Evolutionary conservation across 2,888 invertebrate species (phyloP).

Genomic region (Rhimphoctona megacephalus): DNA sequence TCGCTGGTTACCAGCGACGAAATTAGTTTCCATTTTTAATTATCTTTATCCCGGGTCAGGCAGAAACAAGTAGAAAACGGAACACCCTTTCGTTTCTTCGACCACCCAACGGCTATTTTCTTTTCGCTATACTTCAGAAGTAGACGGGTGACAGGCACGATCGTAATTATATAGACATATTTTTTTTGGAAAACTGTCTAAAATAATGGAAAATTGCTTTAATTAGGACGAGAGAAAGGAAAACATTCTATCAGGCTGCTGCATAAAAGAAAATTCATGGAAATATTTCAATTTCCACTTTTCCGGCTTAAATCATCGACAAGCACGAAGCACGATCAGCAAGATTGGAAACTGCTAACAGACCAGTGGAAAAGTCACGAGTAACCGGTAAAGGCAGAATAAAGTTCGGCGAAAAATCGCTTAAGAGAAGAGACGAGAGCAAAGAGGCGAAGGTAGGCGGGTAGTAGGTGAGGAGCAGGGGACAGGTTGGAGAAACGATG

Average conservation of each 20-base stretch:
- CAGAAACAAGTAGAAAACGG: conserved; percentile 2
- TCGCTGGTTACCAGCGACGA: conserved; percentile 64
- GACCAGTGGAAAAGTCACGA: conserved; percentile 45
- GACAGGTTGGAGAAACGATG: conserved; percentile 48
- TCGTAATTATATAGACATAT: neutral
- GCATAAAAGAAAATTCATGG: neutral
- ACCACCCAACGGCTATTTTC: neutral
- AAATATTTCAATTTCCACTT: neutral
- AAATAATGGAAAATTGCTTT: neutral
- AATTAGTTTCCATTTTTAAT: conserved; percentile 78
- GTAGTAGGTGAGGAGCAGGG: conserved; percentile 32
- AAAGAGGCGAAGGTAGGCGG: conserved; percentile 46
- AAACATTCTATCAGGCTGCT: neutral
- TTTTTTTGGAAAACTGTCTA: neutral
- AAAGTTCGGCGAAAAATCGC: conserved; percentile 70
- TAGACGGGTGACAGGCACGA: neutral
- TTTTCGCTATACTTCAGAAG: neutral
- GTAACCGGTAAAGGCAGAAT: conserved; percentile 4
- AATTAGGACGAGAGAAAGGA: neutral
- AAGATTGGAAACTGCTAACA: conserved; percentile 25
- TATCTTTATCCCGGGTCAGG: conserved; percentile 64
- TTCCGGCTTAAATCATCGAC: neutral
- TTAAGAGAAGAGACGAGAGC: conserved; percentile 59
- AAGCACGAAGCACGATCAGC: neutral
- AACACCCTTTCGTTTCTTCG: neutral